phyloP scores from a whole-genome alignment of 2,113 vertebrate species.

The Epinephelus moara region DNA sequence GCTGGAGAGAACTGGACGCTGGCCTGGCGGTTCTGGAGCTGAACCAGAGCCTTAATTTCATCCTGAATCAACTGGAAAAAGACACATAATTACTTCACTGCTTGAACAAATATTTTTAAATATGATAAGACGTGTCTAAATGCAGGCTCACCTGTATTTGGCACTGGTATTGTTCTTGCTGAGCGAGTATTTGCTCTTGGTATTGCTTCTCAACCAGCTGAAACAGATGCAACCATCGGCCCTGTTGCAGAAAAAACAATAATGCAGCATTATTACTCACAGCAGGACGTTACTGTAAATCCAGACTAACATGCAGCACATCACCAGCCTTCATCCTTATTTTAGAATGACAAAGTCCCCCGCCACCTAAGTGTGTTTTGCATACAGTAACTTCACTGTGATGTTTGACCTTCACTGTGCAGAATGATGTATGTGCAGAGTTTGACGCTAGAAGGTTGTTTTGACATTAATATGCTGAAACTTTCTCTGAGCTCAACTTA shows the following conservation, averaged over 20 bases:
- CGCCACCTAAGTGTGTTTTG: no score
- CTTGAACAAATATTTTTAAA: not conserved
- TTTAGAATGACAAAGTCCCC: no score
- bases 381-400: no score
- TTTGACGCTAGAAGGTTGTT: no score
- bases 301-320: no score
- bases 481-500: no score
- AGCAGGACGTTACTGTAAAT: not conserved
- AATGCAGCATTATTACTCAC: not conserved
- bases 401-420: no score
- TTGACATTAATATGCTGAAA: no score
- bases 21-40: conserved; percentile 85
- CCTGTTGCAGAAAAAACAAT: conserved; percentile 81
- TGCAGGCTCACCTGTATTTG: conserved; percentile 89
- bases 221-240: conserved; percentile 93
- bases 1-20: conserved; percentile 57
- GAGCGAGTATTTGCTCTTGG: conserved; percentile 92
- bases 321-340: no score
- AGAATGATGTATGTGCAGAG: no score
- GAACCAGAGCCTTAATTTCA: conserved; percentile 93
- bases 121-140: not conserved
- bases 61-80: conserved; percentile 91
- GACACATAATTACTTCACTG: not conserved
- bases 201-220: conserved; percentile 94
- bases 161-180: conserved; percentile 94